Evolutionary conservation across 2,113 vertebrate genomes (phyloP), one percentile per base, ranked within the genome.

Genomic region (Lethenteron camtschaticum): DNA sequence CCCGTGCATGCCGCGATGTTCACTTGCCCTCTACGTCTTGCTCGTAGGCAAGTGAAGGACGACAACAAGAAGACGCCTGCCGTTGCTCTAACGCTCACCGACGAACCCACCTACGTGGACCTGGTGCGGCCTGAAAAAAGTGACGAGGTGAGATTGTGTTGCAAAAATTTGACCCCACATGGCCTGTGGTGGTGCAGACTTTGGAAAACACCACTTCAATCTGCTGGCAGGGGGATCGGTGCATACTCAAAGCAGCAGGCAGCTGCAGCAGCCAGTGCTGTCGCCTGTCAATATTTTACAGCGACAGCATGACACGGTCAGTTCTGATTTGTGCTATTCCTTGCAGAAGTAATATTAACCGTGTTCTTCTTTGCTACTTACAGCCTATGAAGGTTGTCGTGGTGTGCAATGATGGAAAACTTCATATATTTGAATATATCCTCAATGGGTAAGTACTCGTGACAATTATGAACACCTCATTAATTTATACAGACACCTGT

Each of bases 351-450:
- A 68, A 68, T 16, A 68, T 68, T 20, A 7, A 12, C 13, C 9
- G 20, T 16, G 56, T 11, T 57, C 55, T 80, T 71, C 41, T 41
- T 41, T 41, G 41, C 41, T 41, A 41, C 41, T 41, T 41, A 7
- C 78, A 99, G 94, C 86, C 88, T n/a, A 81, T 96, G 75, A 87
- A 87, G 77, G 77, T 99, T 80, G 87, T 86, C 9, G 91, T 91
- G 77, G 90, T 96, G 72, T 95, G 86, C 75, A 85, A 83, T 78
- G 90, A 99, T 11, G 90, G 90, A 57, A 89, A 91, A 75, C 76
- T 99, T 76, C 90, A 96, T 80, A 80, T 99, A 74, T 96, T 96
- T 77, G 90, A 99, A 80, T 91, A 96, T 80, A 83, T 95, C 78
- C 79, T 99, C 76, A 99, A 99, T 76, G 94, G 94, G 94, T 99